Conservation (phyloP, 2,888 invertebrate genomes). For the Hedychridium roseum region DNA sequence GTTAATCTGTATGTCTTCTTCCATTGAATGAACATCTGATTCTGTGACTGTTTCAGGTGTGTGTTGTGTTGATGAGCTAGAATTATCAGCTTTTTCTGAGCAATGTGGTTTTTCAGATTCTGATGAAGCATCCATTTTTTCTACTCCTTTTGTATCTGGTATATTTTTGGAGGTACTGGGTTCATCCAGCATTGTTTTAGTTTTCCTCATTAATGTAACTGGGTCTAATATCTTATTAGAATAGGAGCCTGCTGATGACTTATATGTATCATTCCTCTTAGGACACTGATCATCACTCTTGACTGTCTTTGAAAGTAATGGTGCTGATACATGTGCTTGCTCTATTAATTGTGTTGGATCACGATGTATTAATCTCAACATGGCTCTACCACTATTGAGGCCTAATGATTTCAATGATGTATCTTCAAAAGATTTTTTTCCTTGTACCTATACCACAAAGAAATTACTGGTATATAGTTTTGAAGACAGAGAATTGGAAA, state of each 20-base stretch:
- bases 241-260: too few species aligned
- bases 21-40: neutral
- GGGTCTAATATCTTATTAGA: neutral
- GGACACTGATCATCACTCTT: neutral
- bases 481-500: neutral
- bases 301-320: conserved; percentile 7
- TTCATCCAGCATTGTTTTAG: neutral
- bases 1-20: conserved; percentile 25
- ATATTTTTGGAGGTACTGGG: conserved; percentile 3
- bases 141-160: conserved; percentile 9
- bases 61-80: neutral
- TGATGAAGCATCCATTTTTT: neutral
- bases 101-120: neutral
- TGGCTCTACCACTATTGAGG: conserved; percentile 78
- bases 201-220: neutral
- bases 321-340: conserved; percentile 66
- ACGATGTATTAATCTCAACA: conserved; percentile 75
- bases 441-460: conserved; percentile 67
- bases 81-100: neutral
- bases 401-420: conserved; percentile 82
- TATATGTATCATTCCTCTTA: neutral
- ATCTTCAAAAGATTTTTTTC: conserved; percentile 70
- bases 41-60: neutral
- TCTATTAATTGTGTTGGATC: conserved; percentile 71
- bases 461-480: neutral